Percentiles rank a stretch among this genome's conserved stretches.
Conservation (phyloP, 2,113 vertebrate species). For the Malurus elegans region DNA sequence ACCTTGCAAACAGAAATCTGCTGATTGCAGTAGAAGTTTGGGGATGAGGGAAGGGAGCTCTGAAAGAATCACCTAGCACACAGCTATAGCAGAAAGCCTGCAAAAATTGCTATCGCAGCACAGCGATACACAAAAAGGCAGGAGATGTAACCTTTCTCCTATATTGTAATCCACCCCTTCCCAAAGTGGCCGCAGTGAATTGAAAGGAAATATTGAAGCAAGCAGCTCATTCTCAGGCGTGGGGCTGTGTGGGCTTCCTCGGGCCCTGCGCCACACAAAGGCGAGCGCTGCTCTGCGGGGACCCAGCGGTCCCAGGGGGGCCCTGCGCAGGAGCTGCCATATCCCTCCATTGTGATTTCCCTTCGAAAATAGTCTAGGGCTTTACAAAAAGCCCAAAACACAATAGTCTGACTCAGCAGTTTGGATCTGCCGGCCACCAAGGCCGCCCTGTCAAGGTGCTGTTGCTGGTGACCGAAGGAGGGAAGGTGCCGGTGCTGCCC, state of each 20-base stretch:
- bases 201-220: slow-evolving; percentile 42
- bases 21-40: not conserved
- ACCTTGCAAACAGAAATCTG: not conserved
- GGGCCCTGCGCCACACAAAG: slow-evolving; percentile 15
- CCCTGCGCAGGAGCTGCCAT: not conserved
- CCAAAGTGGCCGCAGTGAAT: slow-evolving; percentile 12
- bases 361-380: not conserved
- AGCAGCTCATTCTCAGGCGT: not conserved
- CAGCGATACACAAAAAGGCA: not conserved
- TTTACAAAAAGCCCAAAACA: slow-evolving; percentile 37
- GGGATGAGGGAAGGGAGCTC: not conserved
- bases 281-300: not conserved
- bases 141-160: slow-evolving; percentile 42
- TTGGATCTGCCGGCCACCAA: not conserved
- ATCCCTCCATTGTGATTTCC: slow-evolving; percentile 47
- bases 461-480: not conserved
- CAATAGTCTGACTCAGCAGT: slow-evolving; percentile 50
- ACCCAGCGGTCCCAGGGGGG: not conserved
- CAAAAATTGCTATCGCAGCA: not conserved
- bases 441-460: not conserved
- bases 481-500: not conserved
- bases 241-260: not conserved
- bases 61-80: not conserved
- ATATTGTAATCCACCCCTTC: slow-evolving; percentile 4
- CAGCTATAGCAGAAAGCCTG: not conserved